phyloP scores from a whole-genome alignment of 2,888 invertebrate genomes.

The Cantharis lateralis region DNA sequence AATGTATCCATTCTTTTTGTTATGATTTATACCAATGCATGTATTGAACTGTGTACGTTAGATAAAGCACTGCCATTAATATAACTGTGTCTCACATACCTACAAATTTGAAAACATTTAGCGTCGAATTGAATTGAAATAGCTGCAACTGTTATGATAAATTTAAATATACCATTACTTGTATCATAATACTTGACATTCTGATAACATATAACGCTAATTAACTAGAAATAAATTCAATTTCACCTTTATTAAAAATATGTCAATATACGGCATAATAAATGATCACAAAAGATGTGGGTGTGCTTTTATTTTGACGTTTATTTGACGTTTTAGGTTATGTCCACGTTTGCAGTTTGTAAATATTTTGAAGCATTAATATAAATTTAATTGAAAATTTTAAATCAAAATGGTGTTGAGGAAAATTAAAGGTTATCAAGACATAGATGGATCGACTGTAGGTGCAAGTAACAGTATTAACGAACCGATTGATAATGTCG shows the following conservation, averaged over 20 bases:
- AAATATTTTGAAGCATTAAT: not conserved
- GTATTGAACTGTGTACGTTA: not conserved
- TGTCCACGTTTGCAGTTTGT: slow-evolving; percentile 1
- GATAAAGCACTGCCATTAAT: not conserved
- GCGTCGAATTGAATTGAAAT: not conserved
- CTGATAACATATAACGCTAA: not conserved
- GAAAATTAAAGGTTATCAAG: slow-evolving; percentile 65
- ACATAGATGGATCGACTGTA: slow-evolving; percentile 60
- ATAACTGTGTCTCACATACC: not conserved
- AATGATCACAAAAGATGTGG: not conserved
- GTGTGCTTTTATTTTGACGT: not conserved
- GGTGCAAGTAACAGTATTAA: slow-evolving; percentile 47
- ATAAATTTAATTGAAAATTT: not conserved
- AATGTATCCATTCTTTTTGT: slow-evolving; percentile 17
- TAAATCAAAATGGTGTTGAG: slow-evolving; percentile 52
- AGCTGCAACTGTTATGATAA: not conserved
- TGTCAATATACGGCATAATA: not conserved
- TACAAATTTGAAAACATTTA: not conserved
- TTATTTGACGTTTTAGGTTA: not conserved
- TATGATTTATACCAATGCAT: not conserved
- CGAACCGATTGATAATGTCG: slow-evolving; percentile 57
- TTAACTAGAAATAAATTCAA: not conserved
- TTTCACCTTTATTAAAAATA: not conserved
- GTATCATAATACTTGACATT: not conserved
- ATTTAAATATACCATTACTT: not conserved